Percentiles rank a stretch among this genome's conserved stretches.
phyloP scores from a whole-genome alignment of 2,888 invertebrate genomes.

The Drosophila subquinaria region DNA sequence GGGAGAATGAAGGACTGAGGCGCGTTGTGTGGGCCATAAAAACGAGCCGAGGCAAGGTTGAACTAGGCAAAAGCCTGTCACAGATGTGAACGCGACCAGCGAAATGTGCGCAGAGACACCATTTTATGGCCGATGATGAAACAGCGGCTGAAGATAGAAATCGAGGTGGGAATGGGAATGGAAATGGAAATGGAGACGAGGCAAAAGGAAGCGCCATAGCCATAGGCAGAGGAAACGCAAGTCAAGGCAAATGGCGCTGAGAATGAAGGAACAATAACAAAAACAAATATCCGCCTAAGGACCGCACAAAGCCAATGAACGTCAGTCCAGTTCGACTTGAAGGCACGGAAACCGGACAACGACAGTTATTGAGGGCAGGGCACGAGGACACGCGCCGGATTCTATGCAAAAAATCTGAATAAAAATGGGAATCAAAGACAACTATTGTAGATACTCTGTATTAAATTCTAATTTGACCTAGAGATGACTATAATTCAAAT shows the following conservation, averaged over 20 bases:
- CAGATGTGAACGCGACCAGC: constrained; percentile 64
- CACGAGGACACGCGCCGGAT: constrained; percentile 30
- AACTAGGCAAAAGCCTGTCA: constrained; percentile 48
- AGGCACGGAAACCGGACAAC: constrained; percentile 22
- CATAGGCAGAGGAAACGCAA: constrained; percentile 32
- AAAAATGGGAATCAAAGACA: constrained; percentile 24
- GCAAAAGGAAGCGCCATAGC: constrained; percentile 10
- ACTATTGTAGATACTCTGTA: constrained; percentile 38
- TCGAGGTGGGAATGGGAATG: neutral
- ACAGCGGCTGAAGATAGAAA: constrained; percentile 13
- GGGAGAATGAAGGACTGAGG: constrained; percentile 3
- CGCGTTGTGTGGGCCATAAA: constrained; percentile 39
- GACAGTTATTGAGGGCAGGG: constrained; percentile 1
- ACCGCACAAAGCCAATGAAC: constrained; percentile 72
- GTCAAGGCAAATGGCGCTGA: constrained; percentile 54
- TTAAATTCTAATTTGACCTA: neutral
- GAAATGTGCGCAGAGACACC: constrained; percentile 72
- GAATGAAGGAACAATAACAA: constrained; percentile 76
- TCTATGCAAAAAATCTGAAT: constrained; percentile 10
- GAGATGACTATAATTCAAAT: neutral
- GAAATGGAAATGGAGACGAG: neutral
- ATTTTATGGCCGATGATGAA: constrained; percentile 65
- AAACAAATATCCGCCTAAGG: constrained; percentile 63
- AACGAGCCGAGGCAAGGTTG: constrained; percentile 48
- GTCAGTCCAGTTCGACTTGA: constrained; percentile 45